A percentile compares a stretch with the other conserved stretches of the same genome.
Conservation (phyloP, 2,888 invertebrate genomes). For the Chloroclysta siterata region DNA sequence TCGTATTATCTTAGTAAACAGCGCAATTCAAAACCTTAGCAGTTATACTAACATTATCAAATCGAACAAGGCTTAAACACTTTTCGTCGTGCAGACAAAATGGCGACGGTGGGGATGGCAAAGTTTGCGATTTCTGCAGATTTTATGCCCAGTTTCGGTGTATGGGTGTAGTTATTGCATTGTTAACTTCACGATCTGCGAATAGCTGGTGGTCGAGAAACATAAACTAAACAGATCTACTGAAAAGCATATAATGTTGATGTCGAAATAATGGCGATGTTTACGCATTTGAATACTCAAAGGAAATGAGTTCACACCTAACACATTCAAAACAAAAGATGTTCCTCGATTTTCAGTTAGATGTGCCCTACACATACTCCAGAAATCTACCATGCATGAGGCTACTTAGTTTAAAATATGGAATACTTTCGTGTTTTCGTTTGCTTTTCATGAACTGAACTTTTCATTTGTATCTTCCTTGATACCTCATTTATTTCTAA, state of each 20-base stretch:
- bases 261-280: neutral
- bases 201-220: conserved; percentile 1
- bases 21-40: neutral
- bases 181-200: conserved; percentile 19
- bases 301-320: neutral
- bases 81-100: conserved; percentile 23
- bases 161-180: conserved; percentile 26
- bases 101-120: conserved; percentile 17
- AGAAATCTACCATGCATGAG: no score
- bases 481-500: no score
- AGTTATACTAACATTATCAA: neutral
- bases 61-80: neutral
- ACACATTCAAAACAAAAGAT: neutral
- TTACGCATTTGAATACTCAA: neutral
- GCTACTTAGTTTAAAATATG: no score
- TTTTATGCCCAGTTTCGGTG: conserved; percentile 6
- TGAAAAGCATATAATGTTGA: conserved; percentile 3
- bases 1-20: no score
- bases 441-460: no score
- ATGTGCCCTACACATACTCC: no score
- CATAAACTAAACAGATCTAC: neutral
- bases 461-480: no score
- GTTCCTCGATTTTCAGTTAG: neutral
- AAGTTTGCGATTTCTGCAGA: neutral
- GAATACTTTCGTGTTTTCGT: no score